Base-by-base conservation (phyloP, 2,113 vertebrate species). In the Passer montanus region DNA sequence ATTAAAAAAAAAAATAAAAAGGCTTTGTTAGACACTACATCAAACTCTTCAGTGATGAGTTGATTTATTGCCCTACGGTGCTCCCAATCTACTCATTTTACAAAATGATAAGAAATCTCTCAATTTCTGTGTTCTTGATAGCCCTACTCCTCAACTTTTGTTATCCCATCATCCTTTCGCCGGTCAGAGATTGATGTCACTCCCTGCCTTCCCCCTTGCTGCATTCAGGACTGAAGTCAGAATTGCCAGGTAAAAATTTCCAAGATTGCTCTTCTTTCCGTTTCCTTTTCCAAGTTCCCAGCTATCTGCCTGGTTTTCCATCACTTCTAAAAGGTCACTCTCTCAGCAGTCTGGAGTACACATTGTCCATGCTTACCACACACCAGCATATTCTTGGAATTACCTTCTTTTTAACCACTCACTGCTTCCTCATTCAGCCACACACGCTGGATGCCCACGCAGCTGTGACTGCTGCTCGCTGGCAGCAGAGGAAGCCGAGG, bases 401-500 rank as follows among this genome's bases (percentile, higher is more conserved):
- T 81, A 83, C 84, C 91, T 86, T 95, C 69, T 79, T 67, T 73
- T 35, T 55, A 73, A 53, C 50, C 2, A 0, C 75, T 69, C 8
- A 19, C 83, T 59, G 70, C 74, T 94, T 87, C 64, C 0, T 0
- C 82, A 41, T 68, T 68, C 78, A 75, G 74, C 58, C 52, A 14
- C 75, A 41, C 59, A 11, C 90, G 91, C 50, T n/a, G 88, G 95
- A 79, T 93, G 96, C 94, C 92, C 69, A 94, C 90, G 87, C 82
- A 93, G 82, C 76, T 5, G 16, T 79, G 78, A 49, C 92, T 93
- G 58, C 92, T 93, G 70, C 82, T 75, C 13, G 19, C 49, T 76
- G 90, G 85, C 92, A 92, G 78, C 85, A 79, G 37, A 43, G 22
- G 66, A 91, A 88, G 85, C 55, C 3, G 19, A 83, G 82, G 90